phyloP scores from a whole-genome alignment of 2,113 vertebrate species.

The Dicrurus megarhynchus region DNA sequence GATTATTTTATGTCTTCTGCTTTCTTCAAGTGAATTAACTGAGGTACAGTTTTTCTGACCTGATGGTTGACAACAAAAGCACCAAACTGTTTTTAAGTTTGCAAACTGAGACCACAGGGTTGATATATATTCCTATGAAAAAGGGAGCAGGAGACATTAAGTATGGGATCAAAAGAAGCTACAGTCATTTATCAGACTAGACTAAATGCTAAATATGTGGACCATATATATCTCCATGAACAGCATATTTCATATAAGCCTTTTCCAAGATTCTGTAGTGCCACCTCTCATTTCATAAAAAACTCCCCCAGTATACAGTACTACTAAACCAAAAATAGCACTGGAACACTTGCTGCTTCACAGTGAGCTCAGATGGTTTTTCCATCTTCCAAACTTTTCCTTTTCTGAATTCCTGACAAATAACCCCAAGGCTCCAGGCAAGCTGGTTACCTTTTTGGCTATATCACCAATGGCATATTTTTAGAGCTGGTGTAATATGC shows the following conservation, averaged over 20 bases:
- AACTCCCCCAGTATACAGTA: not conserved
- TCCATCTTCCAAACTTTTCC: not conserved
- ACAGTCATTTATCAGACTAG: not conserved
- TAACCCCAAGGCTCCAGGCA: not conserved
- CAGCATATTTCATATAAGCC: not conserved
- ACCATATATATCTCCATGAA: not conserved
- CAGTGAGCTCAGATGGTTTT: slow-evolving; percentile 1
- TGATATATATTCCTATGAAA: not conserved
- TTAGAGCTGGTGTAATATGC: not conserved
- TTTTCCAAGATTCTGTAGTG: not conserved
- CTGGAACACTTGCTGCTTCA: not conserved
- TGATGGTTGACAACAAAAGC: not conserved
- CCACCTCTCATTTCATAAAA: not conserved
- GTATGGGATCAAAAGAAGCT: not conserved
- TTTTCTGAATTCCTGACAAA: slow-evolving; percentile 14
- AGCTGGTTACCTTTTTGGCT: not conserved
- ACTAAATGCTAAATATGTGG: not conserved
- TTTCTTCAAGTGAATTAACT: not conserved
- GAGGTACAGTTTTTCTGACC: not conserved
- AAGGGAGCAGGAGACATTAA: not conserved
- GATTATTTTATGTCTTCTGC: not conserved
- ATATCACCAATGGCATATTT: not conserved
- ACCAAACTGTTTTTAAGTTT: not conserved
- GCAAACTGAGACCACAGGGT: not conserved
- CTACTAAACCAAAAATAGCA: slow-evolving; percentile 1